Base-by-base conservation (phyloP, 2,113 vertebrate species). In the Tragelaphus imberbis region DNA sequence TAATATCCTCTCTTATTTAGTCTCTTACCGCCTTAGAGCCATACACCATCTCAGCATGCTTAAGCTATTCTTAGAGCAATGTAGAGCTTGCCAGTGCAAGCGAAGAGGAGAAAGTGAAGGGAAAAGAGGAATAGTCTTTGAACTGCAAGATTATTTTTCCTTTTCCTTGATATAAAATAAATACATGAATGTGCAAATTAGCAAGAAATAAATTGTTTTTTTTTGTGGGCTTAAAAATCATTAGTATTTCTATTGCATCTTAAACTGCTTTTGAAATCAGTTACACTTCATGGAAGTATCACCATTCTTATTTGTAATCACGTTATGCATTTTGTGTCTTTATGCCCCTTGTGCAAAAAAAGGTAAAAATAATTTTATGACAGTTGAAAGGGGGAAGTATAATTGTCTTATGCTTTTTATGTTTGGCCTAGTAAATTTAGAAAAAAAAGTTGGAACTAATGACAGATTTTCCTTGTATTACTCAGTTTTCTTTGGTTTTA, bases 201-300 rank as follows among this genome's bases (percentile, higher is more conserved):
- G 58, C 36, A 92, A 58, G 88, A 65, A 95, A 11, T 85, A 79
- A 59, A 47, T 82, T 89, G 59, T 63, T 15, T 25, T 15, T 25
- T 53, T 51, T 49, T 33, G 1, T 56, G 33, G 51, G 16, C 53
- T 91, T 87, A 93, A 88, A 71, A 93, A 33, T 81, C 33, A 81
- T 61, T 28, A 28, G 27, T 86, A 88, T 96, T 96, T 97, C 56
- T 51, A 0, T 55, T 49, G 23, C 3, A 27, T 84, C 68, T 56
- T 89, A 91, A 80, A 84, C 59, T 71, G n/a, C 40, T 95, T 71
- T 92, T 92, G 82, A 85, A 91, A 56, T 91, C 86, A 89, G 2
- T 58, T 36, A 59, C 17, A 61, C 40, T 82, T 85, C 27, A 13
- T 86, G 44, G 44, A 90, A 88, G 10, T 21, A 51, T 47, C 33